A percentile compares a stretch with the other conserved stretches of the same genome.
phyloP scores from a whole-genome alignment of 2,113 vertebrate species.

The Baryphthengus martii region DNA sequence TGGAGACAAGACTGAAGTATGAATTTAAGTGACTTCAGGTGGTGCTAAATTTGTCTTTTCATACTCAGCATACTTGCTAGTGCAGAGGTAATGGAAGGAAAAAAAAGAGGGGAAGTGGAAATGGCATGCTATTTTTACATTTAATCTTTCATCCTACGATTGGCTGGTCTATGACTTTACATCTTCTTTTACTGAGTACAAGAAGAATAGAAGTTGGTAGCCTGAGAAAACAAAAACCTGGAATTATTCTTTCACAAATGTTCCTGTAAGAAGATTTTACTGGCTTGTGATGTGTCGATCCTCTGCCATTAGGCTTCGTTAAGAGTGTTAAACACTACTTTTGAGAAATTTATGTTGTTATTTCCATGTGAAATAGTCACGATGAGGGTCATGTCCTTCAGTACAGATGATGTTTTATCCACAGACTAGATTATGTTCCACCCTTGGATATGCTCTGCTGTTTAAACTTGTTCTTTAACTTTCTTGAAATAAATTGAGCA shows the following conservation, averaged over 20 bases:
- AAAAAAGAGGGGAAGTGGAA: background rate
- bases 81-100: background rate
- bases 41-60: background rate
- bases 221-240: background rate
- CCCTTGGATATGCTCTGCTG: background rate
- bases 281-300: fast-evolving
- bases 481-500: background rate
- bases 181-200: background rate
- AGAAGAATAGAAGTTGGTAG: background rate
- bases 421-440: background rate
- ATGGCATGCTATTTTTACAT: background rate
- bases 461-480: background rate
- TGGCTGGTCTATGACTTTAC: background rate
- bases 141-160: background rate
- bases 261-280: background rate
- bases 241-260: background rate
- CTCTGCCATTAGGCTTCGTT: background rate
- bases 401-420: background rate
- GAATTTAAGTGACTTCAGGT: background rate
- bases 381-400: background rate
- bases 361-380: background rate
- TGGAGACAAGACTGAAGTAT: background rate
- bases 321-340: background rate
- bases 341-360: background rate
- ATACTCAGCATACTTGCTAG: background rate